Evolutionary conservation across 2,113 vertebrate genomes (phyloP).

Genomic region (Urocynchramus pylzowi): DNA sequence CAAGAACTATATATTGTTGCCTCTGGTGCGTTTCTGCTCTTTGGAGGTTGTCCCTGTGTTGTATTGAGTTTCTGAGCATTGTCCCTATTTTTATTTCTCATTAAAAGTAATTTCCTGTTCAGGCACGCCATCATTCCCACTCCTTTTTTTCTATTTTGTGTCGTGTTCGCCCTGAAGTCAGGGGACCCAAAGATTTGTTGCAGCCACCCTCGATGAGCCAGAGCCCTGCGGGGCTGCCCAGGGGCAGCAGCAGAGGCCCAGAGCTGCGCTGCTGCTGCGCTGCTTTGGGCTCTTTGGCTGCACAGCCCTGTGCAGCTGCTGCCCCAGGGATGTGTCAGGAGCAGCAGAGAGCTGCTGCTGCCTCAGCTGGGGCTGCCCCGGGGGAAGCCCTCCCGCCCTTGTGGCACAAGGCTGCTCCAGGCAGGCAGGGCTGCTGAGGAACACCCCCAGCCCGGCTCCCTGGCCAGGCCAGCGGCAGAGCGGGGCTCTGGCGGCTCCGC

Average conservation of each 20-base stretch:
- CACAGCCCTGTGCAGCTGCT: background rate
- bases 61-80: no score
- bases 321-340: background rate
- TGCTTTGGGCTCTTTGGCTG: background rate
- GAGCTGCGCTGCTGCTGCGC: accelerated
- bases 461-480: no score
- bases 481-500: background rate
- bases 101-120: no score
- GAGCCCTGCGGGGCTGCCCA: background rate
- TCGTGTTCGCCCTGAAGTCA: no score
- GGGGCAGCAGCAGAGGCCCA: background rate
- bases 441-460: background rate
- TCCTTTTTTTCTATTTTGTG: no score
- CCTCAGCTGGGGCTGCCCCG: background rate
- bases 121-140: no score
- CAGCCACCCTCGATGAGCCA: no score
- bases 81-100: no score
- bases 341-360: background rate
- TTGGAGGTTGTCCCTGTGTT: no score
- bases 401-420: background rate
- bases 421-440: background rate
- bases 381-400: background rate
- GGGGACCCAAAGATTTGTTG: no score
- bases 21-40: accelerated
- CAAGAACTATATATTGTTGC: background rate